phyloP scores from a whole-genome alignment of 1,140 invertebrate genomes.

The Solenopsis invicta region DNA sequence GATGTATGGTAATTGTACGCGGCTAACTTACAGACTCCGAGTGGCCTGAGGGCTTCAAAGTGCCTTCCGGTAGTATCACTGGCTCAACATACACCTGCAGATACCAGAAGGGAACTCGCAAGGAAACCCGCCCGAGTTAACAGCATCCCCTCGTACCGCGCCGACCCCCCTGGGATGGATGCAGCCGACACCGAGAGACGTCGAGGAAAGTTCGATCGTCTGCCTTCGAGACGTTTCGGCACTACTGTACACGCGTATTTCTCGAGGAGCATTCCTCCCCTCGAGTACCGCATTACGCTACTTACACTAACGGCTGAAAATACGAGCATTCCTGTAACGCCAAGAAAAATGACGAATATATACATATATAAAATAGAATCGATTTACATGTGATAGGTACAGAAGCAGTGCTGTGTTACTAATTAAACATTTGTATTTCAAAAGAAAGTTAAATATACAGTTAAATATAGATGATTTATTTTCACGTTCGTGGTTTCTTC shows the following conservation, averaged over 20 bases:
- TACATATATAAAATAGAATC: background rate
- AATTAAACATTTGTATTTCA: background rate
- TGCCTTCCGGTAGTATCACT: slow-evolving; percentile 82
- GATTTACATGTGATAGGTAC: background rate
- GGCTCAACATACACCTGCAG: slow-evolving; percentile 78
- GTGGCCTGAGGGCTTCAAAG: slow-evolving; percentile 80
- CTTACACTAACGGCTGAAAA: background rate
- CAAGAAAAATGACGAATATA: background rate
- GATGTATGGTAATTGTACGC: slow-evolving; percentile 85
- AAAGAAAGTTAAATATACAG: background rate
- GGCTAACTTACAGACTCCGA: slow-evolving; percentile 83
- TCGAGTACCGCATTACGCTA: background rate
- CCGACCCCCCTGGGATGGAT: slow-evolving; percentile 34
- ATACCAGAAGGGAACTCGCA: slow-evolving; percentile 73
- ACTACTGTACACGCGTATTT: slow-evolving; percentile 28
- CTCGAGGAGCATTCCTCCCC: slow-evolving; percentile 19
- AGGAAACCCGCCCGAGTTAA: slow-evolving; percentile 77
- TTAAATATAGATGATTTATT: slow-evolving; percentile 17
- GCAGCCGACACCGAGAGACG: slow-evolving; percentile 72
- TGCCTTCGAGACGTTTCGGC: slow-evolving; percentile 61
- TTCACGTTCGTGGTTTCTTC: background rate
- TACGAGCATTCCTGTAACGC: background rate
- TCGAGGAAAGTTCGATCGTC: slow-evolving; percentile 72
- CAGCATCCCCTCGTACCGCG: slow-evolving; percentile 54
- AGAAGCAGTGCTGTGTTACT: background rate